A percentile compares a stretch with the other conserved stretches of the same genome.
Conservation (phyloP, 2,888 invertebrate genomes). For the Campoplex nolae region DNA sequence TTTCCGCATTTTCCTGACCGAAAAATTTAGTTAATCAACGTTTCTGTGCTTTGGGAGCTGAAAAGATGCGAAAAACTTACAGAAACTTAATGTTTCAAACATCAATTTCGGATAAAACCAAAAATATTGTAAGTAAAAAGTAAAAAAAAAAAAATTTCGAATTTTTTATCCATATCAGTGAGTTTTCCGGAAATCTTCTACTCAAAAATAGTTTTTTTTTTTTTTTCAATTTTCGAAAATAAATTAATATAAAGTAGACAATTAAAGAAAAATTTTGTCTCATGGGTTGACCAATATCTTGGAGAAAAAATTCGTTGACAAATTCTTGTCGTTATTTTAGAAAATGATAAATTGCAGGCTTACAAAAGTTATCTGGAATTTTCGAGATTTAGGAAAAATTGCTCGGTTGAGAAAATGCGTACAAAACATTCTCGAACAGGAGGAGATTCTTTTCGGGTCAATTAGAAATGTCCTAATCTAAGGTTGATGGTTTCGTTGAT, state of each 20-base stretch:
- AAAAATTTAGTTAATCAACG: not conserved
- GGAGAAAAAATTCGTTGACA: too few relatives aligned
- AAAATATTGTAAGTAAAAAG: not conserved
- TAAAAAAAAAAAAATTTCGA: too few relatives aligned
- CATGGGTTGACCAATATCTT: too few relatives aligned
- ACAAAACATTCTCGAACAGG: not conserved
- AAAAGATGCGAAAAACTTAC: not conserved
- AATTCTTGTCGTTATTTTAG: not conserved
- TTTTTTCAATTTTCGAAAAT: not conserved
- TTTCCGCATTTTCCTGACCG: not conserved
- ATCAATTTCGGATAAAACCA: not conserved
- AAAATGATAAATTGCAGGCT: not conserved
- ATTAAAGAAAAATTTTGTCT: too few relatives aligned
- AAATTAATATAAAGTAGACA: not conserved
- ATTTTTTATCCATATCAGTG: too few relatives aligned
- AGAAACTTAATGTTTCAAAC: not conserved
- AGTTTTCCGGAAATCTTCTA: not conserved
- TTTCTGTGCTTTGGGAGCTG: not conserved
- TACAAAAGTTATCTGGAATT: not conserved
- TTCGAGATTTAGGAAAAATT: not conserved
- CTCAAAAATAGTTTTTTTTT: not conserved
- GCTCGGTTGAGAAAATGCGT: not conserved
- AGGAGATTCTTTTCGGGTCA: not conserved
- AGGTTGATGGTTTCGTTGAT: slow-evolving; percentile 56
- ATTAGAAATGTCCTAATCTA: slow-evolving; percentile 20